A percentile compares a stretch with the other conserved stretches of the same genome.
Evolutionary conservation across 2,797 vertebrate genomes (phyloP).

Genomic region (Manis pentadactyla): DNA sequence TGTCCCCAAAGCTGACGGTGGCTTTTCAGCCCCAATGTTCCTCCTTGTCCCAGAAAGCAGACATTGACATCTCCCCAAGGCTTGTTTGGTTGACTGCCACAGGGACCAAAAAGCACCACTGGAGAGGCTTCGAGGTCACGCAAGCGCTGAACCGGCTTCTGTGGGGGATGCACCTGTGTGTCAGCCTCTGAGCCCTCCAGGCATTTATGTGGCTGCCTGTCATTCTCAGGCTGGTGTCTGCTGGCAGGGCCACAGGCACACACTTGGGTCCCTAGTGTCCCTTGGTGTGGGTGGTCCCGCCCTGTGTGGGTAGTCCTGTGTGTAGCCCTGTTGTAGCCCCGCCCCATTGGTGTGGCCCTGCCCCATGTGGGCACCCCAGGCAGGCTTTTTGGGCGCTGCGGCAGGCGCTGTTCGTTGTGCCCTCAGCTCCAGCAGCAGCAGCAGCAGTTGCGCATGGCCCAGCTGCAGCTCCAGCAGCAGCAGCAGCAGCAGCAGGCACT

Average conservation of each 20-base stretch:
- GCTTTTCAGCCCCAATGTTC: not conserved
- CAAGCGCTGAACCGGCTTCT: not conserved
- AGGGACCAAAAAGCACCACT: not conserved
- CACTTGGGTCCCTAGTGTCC: not conserved
- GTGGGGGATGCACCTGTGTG: not conserved
- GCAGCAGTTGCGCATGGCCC: constrained; percentile 85
- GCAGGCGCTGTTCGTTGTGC: not conserved
- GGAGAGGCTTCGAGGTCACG: not conserved
- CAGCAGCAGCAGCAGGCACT: constrained; percentile 87
- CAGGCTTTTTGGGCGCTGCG: not conserved
- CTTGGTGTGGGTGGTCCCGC: no score
- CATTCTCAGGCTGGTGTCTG: not conserved
- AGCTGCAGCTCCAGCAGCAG: constrained; percentile 84
- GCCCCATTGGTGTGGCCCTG: not conserved
- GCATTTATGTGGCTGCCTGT: not conserved
- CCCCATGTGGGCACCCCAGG: not conserved
- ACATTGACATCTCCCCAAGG: not conserved
- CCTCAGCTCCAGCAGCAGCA: constrained; percentile 88
- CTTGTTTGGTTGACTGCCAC: not conserved
- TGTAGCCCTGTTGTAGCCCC: no score
- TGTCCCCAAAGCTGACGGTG: not conserved
- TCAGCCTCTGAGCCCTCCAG: not conserved
- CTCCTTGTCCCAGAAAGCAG: not conserved
- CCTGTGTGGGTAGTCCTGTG: not conserved
- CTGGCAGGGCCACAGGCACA: not conserved